phyloP scores from a whole-genome alignment of 2,113 vertebrate species.

The Cynocephalus volans region DNA sequence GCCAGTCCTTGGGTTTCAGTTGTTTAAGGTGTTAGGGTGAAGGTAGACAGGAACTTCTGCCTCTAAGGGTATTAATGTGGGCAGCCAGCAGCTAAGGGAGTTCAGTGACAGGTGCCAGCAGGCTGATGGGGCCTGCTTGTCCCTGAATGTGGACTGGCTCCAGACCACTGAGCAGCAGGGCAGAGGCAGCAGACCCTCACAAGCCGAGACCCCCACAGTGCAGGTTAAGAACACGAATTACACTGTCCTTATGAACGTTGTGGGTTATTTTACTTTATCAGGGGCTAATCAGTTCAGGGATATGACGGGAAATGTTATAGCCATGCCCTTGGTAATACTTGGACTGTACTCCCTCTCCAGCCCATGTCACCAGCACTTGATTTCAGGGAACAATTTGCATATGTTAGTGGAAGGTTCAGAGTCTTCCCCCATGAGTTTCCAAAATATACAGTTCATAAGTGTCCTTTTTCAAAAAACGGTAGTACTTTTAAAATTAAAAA shows the following conservation, averaged over 20 bases:
- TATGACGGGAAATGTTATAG: background rate
- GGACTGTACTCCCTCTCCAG: conserved; percentile 55
- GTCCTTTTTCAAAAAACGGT: conserved; percentile 19
- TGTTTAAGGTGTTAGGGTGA: background rate
- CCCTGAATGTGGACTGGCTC: background rate
- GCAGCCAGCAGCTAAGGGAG: background rate
- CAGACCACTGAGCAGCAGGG: background rate
- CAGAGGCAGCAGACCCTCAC: background rate
- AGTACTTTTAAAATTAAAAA: conserved; percentile 45
- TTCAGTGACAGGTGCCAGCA: background rate
- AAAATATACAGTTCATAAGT: conserved; percentile 62
- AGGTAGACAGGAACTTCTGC: background rate
- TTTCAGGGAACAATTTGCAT: background rate
- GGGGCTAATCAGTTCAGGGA: conserved; percentile 29
- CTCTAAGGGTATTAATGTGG: too few species aligned
- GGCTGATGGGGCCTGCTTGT: background rate
- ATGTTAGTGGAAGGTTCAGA: conserved; percentile 34
- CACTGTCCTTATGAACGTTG: background rate
- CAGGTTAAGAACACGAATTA: background rate
- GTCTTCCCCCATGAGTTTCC: conserved; percentile 61
- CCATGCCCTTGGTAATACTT: background rate
- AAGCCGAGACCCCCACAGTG: fast-evolving
- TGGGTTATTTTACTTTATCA: conserved; percentile 16
- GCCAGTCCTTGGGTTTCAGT: background rate
- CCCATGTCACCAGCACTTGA: conserved; percentile 21